Evolutionary conservation across 2,797 vertebrate genomes (phyloP).

Genomic region (Halcyon badia): DNA sequence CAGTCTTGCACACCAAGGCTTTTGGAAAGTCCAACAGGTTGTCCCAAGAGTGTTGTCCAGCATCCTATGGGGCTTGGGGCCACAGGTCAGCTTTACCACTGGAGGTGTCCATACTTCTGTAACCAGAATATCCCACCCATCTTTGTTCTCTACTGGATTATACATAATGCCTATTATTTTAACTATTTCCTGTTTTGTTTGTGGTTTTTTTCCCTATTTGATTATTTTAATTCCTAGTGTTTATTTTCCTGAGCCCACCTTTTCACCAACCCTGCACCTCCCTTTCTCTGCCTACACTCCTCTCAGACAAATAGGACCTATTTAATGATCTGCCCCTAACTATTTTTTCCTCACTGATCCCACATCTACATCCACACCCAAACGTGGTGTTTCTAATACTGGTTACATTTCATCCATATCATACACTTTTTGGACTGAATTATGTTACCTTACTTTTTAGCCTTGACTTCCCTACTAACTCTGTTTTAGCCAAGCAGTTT

Average conservation of each 20-base stretch:
- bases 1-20: not conserved
- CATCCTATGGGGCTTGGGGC: not conserved
- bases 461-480: not conserved
- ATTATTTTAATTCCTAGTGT: not conserved
- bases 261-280: not conserved
- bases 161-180: not conserved
- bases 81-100: not conserved
- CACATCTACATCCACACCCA: not conserved
- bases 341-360: not conserved
- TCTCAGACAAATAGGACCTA: not conserved
- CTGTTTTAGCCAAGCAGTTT: not conserved
- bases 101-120: not conserved
- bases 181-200: not conserved
- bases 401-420: not conserved
- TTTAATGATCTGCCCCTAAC: not conserved
- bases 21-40: not conserved
- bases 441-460: not conserved
- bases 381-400: not conserved
- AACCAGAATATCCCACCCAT: not conserved
- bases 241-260: not conserved
- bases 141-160: not conserved
- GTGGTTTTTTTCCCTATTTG: rapidly evolving
- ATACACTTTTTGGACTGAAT: not conserved
- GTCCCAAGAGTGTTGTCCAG: not conserved
- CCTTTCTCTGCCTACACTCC: not conserved